Percentiles rank a stretch among this genome's conserved stretches.
Evolutionary conservation across 2,113 vertebrate genomes (phyloP).

Genomic region (Ailuropoda melanoleuca): DNA sequence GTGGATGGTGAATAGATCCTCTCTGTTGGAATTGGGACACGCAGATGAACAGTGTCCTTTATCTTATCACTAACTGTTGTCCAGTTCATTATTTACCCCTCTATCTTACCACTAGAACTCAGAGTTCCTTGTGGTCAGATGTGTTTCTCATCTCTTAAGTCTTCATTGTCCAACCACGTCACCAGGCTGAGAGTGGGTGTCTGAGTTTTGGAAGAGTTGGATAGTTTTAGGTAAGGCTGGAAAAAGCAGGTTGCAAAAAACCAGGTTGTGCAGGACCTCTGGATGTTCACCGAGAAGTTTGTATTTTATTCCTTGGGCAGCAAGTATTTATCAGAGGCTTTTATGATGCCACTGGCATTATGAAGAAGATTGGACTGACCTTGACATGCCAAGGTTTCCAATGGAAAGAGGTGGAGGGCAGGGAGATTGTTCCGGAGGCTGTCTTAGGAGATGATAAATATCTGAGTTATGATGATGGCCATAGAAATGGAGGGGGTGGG

Average conservation of each 20-base stretch:
- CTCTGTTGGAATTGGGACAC: not conserved
- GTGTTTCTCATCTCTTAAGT: not conserved
- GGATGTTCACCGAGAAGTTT: not conserved
- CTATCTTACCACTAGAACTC: not conserved
- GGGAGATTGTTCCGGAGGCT: not conserved
- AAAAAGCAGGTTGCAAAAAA: not conserved
- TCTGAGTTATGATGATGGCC: not conserved
- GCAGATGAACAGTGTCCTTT: not conserved
- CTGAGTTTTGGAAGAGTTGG: not conserved
- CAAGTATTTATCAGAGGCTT: not conserved
- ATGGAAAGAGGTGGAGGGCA: not conserved
- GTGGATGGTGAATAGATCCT: not conserved
- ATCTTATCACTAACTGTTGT: not conserved
- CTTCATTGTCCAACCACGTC: not conserved
- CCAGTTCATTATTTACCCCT: slow-evolving; percentile 8
- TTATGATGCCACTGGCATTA: not conserved
- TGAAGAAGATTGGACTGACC: not conserved
- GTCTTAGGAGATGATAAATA: not conserved
- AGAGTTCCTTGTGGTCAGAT: not conserved
- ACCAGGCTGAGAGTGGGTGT: not conserved
- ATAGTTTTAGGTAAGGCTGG: not conserved
- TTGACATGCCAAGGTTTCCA: not conserved
- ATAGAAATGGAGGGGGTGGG: not conserved
- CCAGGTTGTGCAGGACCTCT: not conserved
- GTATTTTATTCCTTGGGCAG: slow-evolving; percentile 9